phyloP scores from a whole-genome alignment of 2,797 vertebrate genomes.

The Mus minutoides region DNA sequence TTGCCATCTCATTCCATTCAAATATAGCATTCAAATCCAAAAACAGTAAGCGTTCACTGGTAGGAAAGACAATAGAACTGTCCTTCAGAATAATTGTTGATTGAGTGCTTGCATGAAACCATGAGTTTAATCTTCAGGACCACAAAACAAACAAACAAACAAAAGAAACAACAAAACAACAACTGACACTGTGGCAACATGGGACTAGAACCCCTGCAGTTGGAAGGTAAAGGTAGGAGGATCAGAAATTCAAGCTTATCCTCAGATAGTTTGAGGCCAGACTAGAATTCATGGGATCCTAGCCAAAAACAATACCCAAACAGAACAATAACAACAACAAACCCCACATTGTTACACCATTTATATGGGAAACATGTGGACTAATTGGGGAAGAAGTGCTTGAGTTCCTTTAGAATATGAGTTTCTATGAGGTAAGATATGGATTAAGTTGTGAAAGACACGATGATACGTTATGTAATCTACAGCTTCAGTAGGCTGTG shows the following conservation, averaged over 20 bases:
- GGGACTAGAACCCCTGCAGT: not conserved
- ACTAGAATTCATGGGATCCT: not conserved
- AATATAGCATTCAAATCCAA: not conserved
- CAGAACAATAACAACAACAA: not conserved
- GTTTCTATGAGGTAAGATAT: not conserved
- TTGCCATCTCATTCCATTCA: conserved; percentile 41
- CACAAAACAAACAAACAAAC: not conserved
- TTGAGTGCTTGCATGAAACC: not conserved
- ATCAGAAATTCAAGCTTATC: not conserved
- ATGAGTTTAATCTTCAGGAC: not conserved
- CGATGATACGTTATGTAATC: not conserved
- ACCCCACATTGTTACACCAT: not conserved
- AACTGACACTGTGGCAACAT: not conserved
- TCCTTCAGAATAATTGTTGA: not conserved
- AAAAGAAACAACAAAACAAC: not conserved
- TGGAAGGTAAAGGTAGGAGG: not conserved
- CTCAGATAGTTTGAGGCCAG: not conserved
- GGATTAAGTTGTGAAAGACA: not conserved
- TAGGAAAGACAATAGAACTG: not conserved
- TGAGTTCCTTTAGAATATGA: not conserved
- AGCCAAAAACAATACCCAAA: not conserved
- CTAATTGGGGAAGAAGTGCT: not conserved
- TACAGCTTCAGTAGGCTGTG: not conserved
- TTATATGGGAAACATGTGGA: not conserved
- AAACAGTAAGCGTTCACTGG: not conserved